phyloP scores from a whole-genome alignment of 2,797 vertebrate genomes.

The Oceanodroma leucorhoa region DNA sequence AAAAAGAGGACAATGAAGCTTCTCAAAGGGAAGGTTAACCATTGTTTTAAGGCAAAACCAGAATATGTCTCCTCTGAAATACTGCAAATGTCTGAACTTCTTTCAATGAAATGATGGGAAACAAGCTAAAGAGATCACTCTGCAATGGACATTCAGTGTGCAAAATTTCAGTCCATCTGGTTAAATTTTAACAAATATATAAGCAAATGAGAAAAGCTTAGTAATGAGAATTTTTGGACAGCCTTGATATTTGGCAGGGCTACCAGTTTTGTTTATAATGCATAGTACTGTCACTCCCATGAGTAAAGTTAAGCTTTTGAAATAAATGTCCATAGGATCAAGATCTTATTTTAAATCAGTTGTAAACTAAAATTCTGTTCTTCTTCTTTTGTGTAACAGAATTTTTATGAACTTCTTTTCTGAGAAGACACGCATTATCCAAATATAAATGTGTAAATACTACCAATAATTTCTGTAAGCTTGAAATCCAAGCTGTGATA shows the following conservation, averaged over 20 bases:
- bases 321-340: not conserved
- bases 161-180: not conserved
- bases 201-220: not conserved
- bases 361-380: not conserved
- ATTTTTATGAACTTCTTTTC: not conserved
- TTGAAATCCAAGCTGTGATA: not conserved
- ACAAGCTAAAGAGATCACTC: not conserved
- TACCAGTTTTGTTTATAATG: not conserved
- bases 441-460: not conserved
- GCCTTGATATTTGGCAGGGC: not conserved
- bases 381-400: not conserved
- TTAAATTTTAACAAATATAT: not conserved
- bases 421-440: not conserved
- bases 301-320: not conserved
- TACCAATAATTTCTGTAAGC: not conserved
- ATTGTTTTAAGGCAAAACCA: not conserved
- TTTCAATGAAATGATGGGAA: not conserved
- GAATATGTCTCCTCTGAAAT: not conserved
- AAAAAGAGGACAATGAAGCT: fast-evolving
- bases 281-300: not conserved
- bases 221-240: not conserved
- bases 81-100: not conserved
- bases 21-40: not conserved
- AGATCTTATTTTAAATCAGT: not conserved
- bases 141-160: not conserved